These are phyloP conservation scores for Tragelaphus strepsiceros DNA, from an alignment of 2,113 vertebrate genomes.

Conservation along the genomic window DNA sequence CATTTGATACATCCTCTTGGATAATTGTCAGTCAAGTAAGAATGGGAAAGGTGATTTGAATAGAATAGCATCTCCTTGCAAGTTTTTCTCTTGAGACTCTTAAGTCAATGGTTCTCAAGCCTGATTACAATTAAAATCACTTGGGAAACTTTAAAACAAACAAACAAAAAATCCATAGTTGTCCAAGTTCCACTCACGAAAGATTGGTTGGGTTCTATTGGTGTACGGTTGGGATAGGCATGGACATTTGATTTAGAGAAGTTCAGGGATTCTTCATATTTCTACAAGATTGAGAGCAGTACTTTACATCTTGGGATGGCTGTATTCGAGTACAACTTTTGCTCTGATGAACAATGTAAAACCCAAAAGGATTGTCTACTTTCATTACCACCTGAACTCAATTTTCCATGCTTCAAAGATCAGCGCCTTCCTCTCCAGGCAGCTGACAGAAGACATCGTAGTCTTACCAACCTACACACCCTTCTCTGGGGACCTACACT, in stretches of 20 bases:
- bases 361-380: neutral
- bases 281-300: neutral
- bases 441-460: neutral
- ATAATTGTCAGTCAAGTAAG: neutral
- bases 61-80: neutral
- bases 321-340: neutral
- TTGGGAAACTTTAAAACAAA: neutral
- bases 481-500: neutral
- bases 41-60: neutral
- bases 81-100: neutral
- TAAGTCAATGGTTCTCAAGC: neutral
- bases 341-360: neutral
- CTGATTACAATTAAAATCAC: neutral
- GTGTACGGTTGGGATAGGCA: rapidly evolving
- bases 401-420: neutral
- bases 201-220: neutral
- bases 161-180: neutral
- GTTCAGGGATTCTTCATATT: neutral
- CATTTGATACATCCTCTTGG: neutral
- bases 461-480: neutral
- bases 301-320: neutral
- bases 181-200: neutral
- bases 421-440: neutral
- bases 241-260: neutral
- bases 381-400: neutral